Base-by-base conservation (phyloP, 2,797 vertebrate genomes). In the Enteromius fasciolatus region DNA sequence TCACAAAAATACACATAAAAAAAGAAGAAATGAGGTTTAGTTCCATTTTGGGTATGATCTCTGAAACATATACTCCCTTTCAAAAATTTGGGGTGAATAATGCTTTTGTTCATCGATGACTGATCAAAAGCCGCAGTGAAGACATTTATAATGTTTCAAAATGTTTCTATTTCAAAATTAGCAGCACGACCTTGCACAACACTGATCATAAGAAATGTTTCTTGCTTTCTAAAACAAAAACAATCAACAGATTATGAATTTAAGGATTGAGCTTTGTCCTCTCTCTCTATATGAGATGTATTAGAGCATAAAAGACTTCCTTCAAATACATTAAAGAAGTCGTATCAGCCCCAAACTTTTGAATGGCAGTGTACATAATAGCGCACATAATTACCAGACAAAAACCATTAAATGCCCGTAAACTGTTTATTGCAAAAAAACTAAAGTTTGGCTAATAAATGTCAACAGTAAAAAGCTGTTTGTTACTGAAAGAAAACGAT, bases 1-100 rank as follows among this genome's bases (percentile, higher is more conserved):
- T 28, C 23, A 83, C 50, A 83, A 77, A 70, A 69, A 59, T 33
- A 76, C 33, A 61, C 4, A 69, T 5, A 36, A 7, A 75, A 67
- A 66, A 75, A 67, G 52, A 73, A 33, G 2, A 74, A 66, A 74
- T 28, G 2, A 20, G 46, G 15, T 28, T 74, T 50, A 64, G 57
- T 39, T 4, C 18, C n/a, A 25, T 44, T 79, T 61, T 20, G 28
- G 14, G 11, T 36, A 18, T 20, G 20, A 73, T 63, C 10, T 66
- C 7, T 33, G 11, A 72, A 66, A 54, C 31, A 64, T 9, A 20
- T 20, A 31, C 4, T 23, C 23, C 1, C 7, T 2, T 57, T 75
- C 6, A 36, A 57, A 57, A 57, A 48, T 39, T 50, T 3, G 0
- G 25, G 17, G 25, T 33, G 10, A 52, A 3, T 8, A 52, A 73